Conservation (phyloP, 2,113 vertebrate species). For the Myrmophylax atrothorax region DNA sequence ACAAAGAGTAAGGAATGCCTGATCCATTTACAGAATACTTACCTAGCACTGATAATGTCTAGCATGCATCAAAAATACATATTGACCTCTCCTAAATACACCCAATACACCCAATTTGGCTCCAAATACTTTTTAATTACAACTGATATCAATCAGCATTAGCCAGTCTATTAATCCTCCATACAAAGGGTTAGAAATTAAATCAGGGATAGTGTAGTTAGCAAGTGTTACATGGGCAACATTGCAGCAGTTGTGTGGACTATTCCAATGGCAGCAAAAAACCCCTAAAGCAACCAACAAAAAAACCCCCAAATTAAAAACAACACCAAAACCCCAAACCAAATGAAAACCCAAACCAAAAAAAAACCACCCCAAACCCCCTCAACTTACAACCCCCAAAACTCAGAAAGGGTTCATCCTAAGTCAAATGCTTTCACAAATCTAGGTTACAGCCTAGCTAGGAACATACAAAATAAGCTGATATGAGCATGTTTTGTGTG, state of each 20-base stretch:
- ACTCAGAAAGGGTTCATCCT: not conserved
- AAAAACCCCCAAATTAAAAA: fast-evolving
- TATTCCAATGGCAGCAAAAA: not conserved
- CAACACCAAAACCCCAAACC: not conserved
- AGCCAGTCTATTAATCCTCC: not conserved
- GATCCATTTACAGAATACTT: not conserved
- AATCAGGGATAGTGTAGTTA: not conserved
- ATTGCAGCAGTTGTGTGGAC: not conserved
- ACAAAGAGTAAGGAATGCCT: not conserved
- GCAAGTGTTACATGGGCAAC: fast-evolving
- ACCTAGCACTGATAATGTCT: not conserved
- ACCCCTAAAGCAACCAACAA: not conserved
- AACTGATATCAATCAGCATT: not conserved
- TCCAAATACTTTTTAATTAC: not conserved
- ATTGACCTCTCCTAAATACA: not conserved
- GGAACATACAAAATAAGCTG: not conserved
- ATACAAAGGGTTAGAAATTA: not conserved
- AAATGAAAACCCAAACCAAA: too few relatives aligned
- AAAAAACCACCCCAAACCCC: fast-evolving
- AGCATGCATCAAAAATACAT: not conserved
- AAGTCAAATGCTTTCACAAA: not conserved
- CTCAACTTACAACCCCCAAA: not conserved
- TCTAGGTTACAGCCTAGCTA: not conserved
- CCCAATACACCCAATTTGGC: not conserved
- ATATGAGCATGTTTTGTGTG: not conserved